Evolutionary conservation across 2,113 vertebrate genomes (phyloP).

Genomic region (Tupaia tana): DNA sequence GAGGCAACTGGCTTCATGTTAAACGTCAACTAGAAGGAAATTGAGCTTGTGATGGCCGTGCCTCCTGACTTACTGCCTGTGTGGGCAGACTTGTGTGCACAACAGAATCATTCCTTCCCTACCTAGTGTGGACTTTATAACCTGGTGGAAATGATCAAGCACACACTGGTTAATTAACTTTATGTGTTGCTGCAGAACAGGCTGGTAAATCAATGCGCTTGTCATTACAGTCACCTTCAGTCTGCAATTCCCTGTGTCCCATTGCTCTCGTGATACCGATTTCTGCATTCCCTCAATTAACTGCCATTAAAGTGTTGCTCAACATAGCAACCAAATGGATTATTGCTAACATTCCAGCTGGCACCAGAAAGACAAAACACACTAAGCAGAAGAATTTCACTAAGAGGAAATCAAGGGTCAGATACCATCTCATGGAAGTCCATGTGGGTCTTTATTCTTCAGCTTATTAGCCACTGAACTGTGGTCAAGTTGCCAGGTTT

Average conservation of each 20-base stretch:
- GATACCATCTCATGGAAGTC: background rate
- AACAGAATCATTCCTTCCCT: background rate
- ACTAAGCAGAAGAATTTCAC: slow-evolving; percentile 38
- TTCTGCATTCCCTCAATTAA: slow-evolving; percentile 55
- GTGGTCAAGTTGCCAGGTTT: background rate
- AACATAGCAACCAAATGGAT: slow-evolving; percentile 64
- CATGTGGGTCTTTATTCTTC: background rate
- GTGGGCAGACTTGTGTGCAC: background rate
- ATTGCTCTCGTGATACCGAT: slow-evolving; percentile 70
- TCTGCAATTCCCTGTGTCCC: slow-evolving; percentile 78
- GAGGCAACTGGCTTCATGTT: background rate
- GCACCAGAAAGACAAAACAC: slow-evolving; percentile 62
- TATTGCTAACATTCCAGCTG: slow-evolving; percentile 63
- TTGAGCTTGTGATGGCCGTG: background rate
- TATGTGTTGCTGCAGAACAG: slow-evolving; percentile 58
- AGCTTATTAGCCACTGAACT: background rate
- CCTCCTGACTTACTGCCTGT: background rate
- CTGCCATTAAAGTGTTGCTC: slow-evolving; percentile 56
- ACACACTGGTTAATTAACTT: slow-evolving; percentile 81
- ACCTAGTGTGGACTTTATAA: background rate
- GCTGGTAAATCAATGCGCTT: slow-evolving; percentile 79
- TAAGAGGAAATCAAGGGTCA: background rate
- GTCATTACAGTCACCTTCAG: slow-evolving; percentile 79
- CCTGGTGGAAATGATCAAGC: slow-evolving; percentile 3
- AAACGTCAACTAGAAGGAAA: background rate